Percentiles rank a stretch among this genome's conserved stretches.
These are phyloP conservation scores for Lymantria monacha DNA, from an alignment of 2,888 invertebrate species.

Conservation along the genomic window DNA sequence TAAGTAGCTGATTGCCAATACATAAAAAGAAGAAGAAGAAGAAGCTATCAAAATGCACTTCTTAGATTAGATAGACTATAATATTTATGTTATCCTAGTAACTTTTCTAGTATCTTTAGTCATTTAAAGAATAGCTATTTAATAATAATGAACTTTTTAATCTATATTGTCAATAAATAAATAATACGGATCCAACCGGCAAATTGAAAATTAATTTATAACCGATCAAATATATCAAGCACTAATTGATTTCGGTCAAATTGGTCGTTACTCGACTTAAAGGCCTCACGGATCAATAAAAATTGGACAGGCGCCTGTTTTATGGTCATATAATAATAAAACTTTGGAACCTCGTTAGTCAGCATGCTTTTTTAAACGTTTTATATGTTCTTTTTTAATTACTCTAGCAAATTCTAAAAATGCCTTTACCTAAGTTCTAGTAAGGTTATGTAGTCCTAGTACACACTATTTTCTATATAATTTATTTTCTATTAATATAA, in stretches of 20 bases:
- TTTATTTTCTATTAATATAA: too few species aligned
- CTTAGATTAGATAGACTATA: too few species aligned
- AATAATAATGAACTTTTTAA: too few species aligned
- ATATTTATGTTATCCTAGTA: too few species aligned
- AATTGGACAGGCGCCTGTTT: constrained; percentile 45
- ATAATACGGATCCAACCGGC: constrained; percentile 25
- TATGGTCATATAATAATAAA: constrained; percentile 43
- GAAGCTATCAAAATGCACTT: too few species aligned
- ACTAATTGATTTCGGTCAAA: constrained; percentile 58
- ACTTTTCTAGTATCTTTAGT: too few species aligned
- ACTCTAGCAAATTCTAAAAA: constrained; percentile 7
- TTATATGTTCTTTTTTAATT: constrained; percentile 16
- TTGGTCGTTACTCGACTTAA: constrained; percentile 42
- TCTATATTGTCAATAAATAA: constrained; percentile 53
- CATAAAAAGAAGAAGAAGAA: too few species aligned
- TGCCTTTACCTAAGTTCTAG: not conserved
- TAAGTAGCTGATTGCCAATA: too few species aligned
- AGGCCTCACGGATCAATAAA: constrained; percentile 35
- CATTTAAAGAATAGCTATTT: too few species aligned
- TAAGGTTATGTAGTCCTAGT: not conserved
- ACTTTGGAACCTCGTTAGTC: constrained; percentile 42
- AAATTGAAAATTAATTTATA: constrained; percentile 36
- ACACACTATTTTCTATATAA: not conserved
- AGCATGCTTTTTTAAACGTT: constrained; percentile 21
- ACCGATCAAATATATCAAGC: constrained; percentile 39